phyloP scores from a whole-genome alignment of 2,797 vertebrate species.

The Euthynnus affinis region DNA sequence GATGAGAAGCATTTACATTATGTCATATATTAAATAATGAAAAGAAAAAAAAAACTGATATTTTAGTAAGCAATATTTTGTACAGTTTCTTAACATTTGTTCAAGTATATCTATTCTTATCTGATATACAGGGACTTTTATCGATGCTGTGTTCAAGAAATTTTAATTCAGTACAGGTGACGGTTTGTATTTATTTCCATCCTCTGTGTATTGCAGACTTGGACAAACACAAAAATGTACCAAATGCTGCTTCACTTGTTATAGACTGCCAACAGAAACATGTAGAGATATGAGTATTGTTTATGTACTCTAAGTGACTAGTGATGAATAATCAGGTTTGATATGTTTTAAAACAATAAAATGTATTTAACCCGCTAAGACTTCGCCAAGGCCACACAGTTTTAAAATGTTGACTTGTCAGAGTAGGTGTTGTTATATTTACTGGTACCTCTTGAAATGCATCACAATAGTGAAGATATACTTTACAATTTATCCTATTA shows the following conservation, averaged over 20 bases:
- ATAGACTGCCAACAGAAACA: not conserved
- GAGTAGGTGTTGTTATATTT: not conserved
- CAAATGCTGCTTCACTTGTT: not conserved
- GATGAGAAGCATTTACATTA: not conserved
- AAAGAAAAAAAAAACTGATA: too few species aligned
- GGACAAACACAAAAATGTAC: not conserved
- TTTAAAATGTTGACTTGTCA: not conserved
- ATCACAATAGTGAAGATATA: not conserved
- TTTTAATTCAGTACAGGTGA: not conserved
- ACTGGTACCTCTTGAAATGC: not conserved
- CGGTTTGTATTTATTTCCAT: not conserved
- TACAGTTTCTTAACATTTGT: not conserved
- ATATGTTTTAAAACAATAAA: conserved; percentile 11
- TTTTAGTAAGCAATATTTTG: not conserved
- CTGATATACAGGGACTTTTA: not conserved
- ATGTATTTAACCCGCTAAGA: conserved; percentile 4
- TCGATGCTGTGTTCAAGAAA: not conserved
- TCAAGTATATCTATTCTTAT: not conserved
- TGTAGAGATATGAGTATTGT: not conserved
- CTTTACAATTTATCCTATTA: conserved; percentile 4
- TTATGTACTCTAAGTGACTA: not conserved
- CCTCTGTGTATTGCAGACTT: not conserved
- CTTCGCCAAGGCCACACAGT: not conserved
- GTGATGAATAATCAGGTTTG: not conserved
- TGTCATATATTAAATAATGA: not conserved